Evolutionary conservation across 1,140 invertebrate genomes (phyloP), one percentile per base, ranked within the genome.

Genomic region (Cheumatopsyche charites): DNA sequence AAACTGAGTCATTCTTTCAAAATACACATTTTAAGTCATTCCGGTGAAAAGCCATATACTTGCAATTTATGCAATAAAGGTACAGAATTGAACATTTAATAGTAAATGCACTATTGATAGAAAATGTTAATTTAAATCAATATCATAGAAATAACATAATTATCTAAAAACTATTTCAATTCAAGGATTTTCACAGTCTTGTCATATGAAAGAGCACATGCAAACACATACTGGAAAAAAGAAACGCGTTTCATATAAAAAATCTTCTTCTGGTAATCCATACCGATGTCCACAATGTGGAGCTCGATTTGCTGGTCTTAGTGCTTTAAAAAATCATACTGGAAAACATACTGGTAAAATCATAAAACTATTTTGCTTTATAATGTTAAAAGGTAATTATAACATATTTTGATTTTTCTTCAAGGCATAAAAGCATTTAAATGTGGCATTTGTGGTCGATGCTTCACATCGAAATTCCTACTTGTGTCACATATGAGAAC

Each of bases 1-100:
- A 81, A 79, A 9, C 81, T 80, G 15, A 80, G 82, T 9, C 83
- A 87, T 70, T 80, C 86, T n/a, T 77, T 88, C 21, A 81, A 81
- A 2, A 80, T 81, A 19, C 81, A 85, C 43, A 73, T 82, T 5
- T 76, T 79, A 11, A 78, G 78, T 0, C 84, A 86, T 65, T 80
- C 81, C 7, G 82, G 80, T 6, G 80, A 81, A 58, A 82, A 82
- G 66, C 82, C 82, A 0, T 83, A 81, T 62, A 76, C 78, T 17
- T 87, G 86, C 75, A 72, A 79, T 17, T 67, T 82, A 0, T 87
- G 85, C 65, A 78, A 78, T 19, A 86, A 85, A 75, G 77, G 77
- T 23, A 85, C 83, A 11, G 49, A 55, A 21, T 4, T 36, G 29
- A n/a, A n/a, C n/a, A n/a, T n/a, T n/a, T n/a, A n/a, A n/a, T n/a